Conservation (phyloP, 2,888 invertebrate genomes). For the Drosophila ustulata region DNA sequence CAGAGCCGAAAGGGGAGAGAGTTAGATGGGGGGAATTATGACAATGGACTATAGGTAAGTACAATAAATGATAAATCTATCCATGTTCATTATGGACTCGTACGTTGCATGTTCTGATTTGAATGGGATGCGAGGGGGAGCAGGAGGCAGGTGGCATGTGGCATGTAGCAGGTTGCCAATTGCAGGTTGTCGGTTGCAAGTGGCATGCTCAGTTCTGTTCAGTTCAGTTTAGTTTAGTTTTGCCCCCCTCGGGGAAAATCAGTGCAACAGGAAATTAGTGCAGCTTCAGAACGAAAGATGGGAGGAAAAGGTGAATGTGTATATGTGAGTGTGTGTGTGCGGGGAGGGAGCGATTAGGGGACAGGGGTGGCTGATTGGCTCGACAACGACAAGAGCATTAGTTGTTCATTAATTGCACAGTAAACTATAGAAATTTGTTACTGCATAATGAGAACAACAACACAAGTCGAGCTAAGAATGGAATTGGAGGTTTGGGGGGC, state of each 20-base stretch:
- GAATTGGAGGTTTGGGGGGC: conserved; percentile 24
- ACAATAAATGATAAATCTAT: conserved; percentile 57
- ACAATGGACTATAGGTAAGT: conserved; percentile 36
- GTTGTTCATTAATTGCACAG: conserved; percentile 69
- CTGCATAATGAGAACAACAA: conserved; percentile 36
- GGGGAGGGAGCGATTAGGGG: neutral
- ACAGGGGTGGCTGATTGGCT: conserved; percentile 16
- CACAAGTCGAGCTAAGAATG: conserved; percentile 15
- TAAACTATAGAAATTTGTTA: conserved; percentile 50
- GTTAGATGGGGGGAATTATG: neutral
- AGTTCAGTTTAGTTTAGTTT: conserved; percentile 17
- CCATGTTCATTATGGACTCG: conserved; percentile 55
- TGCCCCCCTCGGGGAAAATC: conserved; percentile 8
- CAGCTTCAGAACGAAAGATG: neutral
- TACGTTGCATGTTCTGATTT: conserved; percentile 31
- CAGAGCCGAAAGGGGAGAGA: neutral
- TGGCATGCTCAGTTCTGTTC: conserved; percentile 12
- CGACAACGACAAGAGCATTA: conserved; percentile 45
- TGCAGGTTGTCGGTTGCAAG: conserved; percentile 17
- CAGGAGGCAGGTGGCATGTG: conserved; percentile 4
- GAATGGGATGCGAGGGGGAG: conserved; percentile 11
- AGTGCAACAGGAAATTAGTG: conserved; percentile 61
- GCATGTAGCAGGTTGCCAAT: conserved; percentile 16
- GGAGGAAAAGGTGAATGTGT: neutral
- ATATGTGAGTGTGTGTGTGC: neutral